Evolutionary conservation across 2,888 invertebrate species (phyloP), one percentile per base, ranked within the genome.

Genomic region (Halictus ligatus): DNA sequence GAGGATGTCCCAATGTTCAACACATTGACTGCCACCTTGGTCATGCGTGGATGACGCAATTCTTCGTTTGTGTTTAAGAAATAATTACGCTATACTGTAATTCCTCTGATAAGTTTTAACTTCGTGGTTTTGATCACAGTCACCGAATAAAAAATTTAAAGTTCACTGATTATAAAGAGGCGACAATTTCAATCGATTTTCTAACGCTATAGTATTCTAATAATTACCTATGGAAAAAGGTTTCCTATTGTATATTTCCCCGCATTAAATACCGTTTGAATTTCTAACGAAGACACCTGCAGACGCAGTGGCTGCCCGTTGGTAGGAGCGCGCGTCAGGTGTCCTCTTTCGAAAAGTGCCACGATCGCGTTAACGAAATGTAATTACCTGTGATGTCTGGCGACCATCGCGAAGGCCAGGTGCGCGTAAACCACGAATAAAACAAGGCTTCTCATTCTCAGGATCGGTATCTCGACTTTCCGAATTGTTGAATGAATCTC

Each of bases 381-480:
- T n/a, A 46, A 89, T 91, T 83, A 94, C 94, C 92, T 92, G 80
- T 93, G 92, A 84, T 92, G 92, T 87, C 87, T 91, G 81, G 91
- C 89, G 43, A 88, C 72, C 40, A 83, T 89, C 54, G 81, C 83
- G 46, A 87, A 78, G 21, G 83, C 71, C 54, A 88, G 80, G 8
- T 89, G 84, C 79, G 92, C n/a, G 46, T 80, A 80, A 29, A 93
- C 43, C 18, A 92, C 60, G 13, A 92, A 6, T 29, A 88, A 58
- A 7, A 90, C 46, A 35, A 84, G 46, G 35, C 43, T 87, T 74
- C 64, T 90, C 90, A 91, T 93, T 50, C 76, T 89, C 69, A 79
- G n/a, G 43, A 35, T 43, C 35, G 12, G 12, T 58, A n/a, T 6
- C 25, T 6, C 25, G 54, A 18, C 43, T 21, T 21, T n/a, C 54